Evolutionary conservation across 2,113 vertebrate species (phyloP).

Genomic region (Synchiropus splendidus): DNA sequence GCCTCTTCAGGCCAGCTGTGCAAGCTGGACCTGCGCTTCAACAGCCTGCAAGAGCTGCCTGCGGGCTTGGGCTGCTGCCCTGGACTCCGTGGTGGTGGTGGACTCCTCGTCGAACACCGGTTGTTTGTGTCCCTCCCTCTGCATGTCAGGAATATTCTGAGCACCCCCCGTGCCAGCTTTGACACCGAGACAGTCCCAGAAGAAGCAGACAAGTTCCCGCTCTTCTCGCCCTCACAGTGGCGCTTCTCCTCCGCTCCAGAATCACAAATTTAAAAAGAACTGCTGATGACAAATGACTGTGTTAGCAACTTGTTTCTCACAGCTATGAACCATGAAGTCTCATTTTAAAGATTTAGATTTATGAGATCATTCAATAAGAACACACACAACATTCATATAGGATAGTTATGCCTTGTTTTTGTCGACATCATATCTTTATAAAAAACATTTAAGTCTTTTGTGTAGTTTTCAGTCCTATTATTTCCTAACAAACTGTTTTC

Average conservation of each 20-base stretch:
- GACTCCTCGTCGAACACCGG: conserved; percentile 63
- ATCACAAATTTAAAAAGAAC: conserved; percentile 59
- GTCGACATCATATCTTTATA: too few relatives aligned
- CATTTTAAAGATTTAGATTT: too few relatives aligned
- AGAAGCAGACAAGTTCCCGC: conserved; percentile 54
- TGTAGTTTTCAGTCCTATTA: too few relatives aligned
- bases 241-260: conserved; percentile 62
- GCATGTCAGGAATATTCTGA: conserved; percentile 46
- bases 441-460: too few relatives aligned
- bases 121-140: conserved; percentile 59
- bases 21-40: conserved; percentile 60
- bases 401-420: too few relatives aligned
- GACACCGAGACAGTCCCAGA: conserved; percentile 28
- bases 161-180: conserved; percentile 11
- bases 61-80: conserved; percentile 56
- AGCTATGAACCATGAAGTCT: too few relatives aligned
- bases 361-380: too few relatives aligned
- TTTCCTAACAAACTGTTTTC: not conserved
- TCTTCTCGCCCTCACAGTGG: conserved; percentile 58
- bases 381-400: too few relatives aligned
- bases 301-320: too few relatives aligned
- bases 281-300: too few relatives aligned
- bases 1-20: conserved; percentile 44
- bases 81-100: conserved; percentile 53
- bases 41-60: conserved; percentile 63